These are phyloP conservation scores for Semaprochilodus insignis DNA, from an alignment of 2,797 vertebrate genomes.

Conservation along the genomic window DNA sequence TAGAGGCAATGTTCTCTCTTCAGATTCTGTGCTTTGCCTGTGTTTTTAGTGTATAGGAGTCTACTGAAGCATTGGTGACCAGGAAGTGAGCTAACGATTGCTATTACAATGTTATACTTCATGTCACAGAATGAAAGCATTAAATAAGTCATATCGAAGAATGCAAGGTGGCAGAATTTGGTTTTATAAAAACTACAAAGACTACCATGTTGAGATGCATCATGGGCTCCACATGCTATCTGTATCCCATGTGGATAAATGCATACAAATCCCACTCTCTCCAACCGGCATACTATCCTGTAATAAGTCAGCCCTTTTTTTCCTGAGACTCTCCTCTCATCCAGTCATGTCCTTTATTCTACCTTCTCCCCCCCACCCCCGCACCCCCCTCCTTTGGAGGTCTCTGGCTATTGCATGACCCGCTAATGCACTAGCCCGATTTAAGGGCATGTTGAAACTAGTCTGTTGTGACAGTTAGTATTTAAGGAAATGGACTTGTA, in stretches of 20 bases:
- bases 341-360: not conserved
- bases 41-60: conserved; percentile 9
- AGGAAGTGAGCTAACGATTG: no score
- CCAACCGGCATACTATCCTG: not conserved
- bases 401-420: conserved; percentile 59
- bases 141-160: not conserved
- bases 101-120: no score
- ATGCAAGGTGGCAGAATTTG: not conserved
- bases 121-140: not conserved
- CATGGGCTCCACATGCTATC: not conserved
- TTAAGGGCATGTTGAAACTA: conserved; percentile 64
- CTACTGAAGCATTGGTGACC: no score
- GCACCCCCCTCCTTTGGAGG: not conserved
- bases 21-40: conserved; percentile 16
- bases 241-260: not conserved
- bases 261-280: not conserved
- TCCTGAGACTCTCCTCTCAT: conserved; percentile 1
- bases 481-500: conserved; percentile 68
- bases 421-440: conserved; percentile 60
- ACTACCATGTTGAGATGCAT: not conserved
- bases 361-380: not conserved
- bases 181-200: not conserved
- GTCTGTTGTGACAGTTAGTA: conserved; percentile 77
- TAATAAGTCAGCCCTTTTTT: not conserved
- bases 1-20: conserved; percentile 51